phyloP scores from a whole-genome alignment of 2,888 invertebrate genomes.

The Enoplolaimus lenunculus region DNA sequence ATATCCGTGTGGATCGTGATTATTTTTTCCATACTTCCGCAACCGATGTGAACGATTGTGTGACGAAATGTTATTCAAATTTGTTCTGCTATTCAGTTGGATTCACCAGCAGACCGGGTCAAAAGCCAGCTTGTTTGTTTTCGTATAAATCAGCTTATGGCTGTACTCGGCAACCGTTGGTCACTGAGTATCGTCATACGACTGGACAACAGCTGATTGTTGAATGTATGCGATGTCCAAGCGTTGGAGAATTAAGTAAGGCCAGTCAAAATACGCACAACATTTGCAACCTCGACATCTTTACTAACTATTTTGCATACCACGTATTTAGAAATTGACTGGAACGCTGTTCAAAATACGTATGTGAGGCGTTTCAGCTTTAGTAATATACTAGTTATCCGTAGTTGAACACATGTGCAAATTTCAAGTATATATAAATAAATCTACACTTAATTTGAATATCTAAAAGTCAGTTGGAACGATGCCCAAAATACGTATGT shows the following conservation, averaged over 20 bases:
- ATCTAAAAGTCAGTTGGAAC: too few relatives aligned
- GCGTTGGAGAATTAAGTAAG: slow-evolving; percentile 3
- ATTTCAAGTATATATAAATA: too few relatives aligned
- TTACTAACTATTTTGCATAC: too few relatives aligned
- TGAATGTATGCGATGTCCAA: slow-evolving; percentile 18
- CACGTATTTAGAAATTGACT: too few relatives aligned
- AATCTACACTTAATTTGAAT: too few relatives aligned
- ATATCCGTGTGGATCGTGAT: slow-evolving; percentile 3
- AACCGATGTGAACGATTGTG: slow-evolving; percentile 9
- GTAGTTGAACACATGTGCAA: too few relatives aligned
- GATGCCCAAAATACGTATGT: too few relatives aligned
- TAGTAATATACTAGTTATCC: too few relatives aligned
- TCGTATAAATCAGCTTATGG: slow-evolving; percentile 15
- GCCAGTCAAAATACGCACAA: too few relatives aligned
- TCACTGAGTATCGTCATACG: neutral
- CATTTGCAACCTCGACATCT: too few relatives aligned
- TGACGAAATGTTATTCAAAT: slow-evolving; percentile 15
- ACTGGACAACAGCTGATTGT: neutral
- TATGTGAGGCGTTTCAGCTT: too few relatives aligned
- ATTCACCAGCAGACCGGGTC: neutral
- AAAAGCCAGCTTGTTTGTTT: slow-evolving; percentile 9
- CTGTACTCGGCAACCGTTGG: neutral
- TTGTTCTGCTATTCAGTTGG: slow-evolving; percentile 18
- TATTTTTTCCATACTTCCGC: slow-evolving; percentile 15
- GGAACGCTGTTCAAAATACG: too few relatives aligned